phyloP scores from a whole-genome alignment of 2,888 invertebrate species.

The Ectemnius lituratus region DNA sequence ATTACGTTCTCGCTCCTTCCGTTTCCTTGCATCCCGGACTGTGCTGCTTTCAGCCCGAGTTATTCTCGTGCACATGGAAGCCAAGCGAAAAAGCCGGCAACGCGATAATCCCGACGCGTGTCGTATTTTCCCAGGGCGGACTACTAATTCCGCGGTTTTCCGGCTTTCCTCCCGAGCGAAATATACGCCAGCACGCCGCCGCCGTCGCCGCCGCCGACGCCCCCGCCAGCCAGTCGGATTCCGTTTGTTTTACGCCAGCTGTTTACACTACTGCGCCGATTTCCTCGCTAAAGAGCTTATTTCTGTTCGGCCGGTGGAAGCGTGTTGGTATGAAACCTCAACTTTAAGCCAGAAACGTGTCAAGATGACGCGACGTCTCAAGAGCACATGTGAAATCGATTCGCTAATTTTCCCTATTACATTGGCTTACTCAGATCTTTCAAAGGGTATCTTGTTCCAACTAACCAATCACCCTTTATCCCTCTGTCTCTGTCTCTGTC shows the following conservation, averaged over 20 bases:
- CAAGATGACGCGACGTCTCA: conserved; percentile 11
- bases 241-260: not conserved
- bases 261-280: not conserved
- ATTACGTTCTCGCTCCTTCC: conserved; percentile 38
- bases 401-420: conserved; percentile 42
- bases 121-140: conserved; percentile 28
- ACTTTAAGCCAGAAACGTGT: too few relatives aligned
- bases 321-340: not conserved
- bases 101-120: conserved; percentile 36
- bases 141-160: conserved; percentile 27
- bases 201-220: too few relatives aligned
- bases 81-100: conserved; percentile 47
- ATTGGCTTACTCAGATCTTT: conserved; percentile 49
- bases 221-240: not conserved
- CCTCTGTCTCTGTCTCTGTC: too few relatives aligned
- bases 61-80: conserved; percentile 19
- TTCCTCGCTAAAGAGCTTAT: not conserved
- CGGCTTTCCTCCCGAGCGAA: not conserved
- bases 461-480: conserved; percentile 17
- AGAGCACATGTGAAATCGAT: conserved; percentile 9
- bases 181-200: not conserved
- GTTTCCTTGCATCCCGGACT: conserved; percentile 14
- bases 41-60: not conserved
- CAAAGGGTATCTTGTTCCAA: conserved; percentile 48
- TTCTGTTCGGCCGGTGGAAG: not conserved